Percentiles rank a stretch among this genome's conserved stretches.
Conservation (phyloP, 1,140 invertebrate species). For the Drosophila erecta region DNA sequence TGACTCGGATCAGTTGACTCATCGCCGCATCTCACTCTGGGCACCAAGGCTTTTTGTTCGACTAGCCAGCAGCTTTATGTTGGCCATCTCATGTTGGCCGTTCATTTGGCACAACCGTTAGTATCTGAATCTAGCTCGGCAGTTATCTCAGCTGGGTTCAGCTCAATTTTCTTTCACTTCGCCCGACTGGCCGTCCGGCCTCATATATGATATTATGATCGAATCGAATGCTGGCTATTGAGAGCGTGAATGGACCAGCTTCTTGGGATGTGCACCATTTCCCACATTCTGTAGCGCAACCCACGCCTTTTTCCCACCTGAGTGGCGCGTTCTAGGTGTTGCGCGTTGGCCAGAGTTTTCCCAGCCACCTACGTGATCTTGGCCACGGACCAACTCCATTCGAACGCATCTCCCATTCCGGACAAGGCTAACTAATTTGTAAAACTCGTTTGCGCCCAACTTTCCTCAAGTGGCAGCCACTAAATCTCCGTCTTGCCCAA, state of each 20-base stretch:
- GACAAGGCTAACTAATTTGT: constrained; percentile 41
- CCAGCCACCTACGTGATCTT: constrained; percentile 57
- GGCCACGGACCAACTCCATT: constrained; percentile 26
- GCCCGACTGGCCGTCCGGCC: constrained; percentile 9
- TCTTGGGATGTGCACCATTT: constrained; percentile 63
- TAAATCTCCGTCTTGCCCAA: constrained; percentile 34
- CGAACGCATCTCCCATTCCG: constrained; percentile 17
- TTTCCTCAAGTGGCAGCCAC: constrained; percentile 37
- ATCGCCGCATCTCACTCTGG: constrained; percentile 9
- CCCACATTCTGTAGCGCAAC: constrained; percentile 28
- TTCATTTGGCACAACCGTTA: constrained; percentile 72
- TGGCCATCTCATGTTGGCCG: constrained; percentile 62
- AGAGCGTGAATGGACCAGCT: constrained; percentile 33
- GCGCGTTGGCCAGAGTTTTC: constrained; percentile 8
- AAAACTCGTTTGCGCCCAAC: constrained; percentile 66
- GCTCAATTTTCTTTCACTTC: constrained; percentile 60
- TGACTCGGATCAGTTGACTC: constrained; percentile 40
- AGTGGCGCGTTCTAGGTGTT: constrained; percentile 1
- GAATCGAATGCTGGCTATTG: constrained; percentile 60
- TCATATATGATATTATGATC: constrained; percentile 47
- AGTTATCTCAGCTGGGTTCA: constrained; percentile 44
- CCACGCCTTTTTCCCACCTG: constrained; percentile 29
- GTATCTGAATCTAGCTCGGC: constrained; percentile 41
- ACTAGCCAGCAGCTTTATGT: constrained; percentile 35
- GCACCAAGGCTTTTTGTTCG: constrained; percentile 14